Evolutionary conservation across 2,888 invertebrate genomes (phyloP), one percentile per base, ranked within the genome.

Genomic region (Folsomia candida): DNA sequence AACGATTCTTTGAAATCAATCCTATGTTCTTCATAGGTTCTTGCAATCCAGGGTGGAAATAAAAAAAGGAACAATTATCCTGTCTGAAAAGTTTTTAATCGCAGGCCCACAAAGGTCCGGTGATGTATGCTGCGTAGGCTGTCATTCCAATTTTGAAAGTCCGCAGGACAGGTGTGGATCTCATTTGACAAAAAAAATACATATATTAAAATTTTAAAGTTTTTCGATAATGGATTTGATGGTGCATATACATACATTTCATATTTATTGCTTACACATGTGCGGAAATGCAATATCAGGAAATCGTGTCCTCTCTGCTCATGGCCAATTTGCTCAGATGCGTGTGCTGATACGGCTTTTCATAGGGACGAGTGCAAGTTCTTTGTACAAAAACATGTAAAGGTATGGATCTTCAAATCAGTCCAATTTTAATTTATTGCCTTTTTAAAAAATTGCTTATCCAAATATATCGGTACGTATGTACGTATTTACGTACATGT

Each of bases 121-220:
- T 0, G 75, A 79, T 22, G 74, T 78, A 9, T 74, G 81, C 24
- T 81, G 81, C 60, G 76, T 81, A 28, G 80, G 81, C 0, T 81
- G 81, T 71, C 81, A 81, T 66, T 63, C 77, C 0, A 74, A 73
- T n/a, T 72, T 76, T 59, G 47, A 76, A 47, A 6, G 84, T 91
- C 1, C 85, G 85, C 63, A 74, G 58, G 69, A 74, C 72, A 73
- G 76, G 78, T 77, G 54, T 3, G 62, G 59, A 11, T 28, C 28
- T 11, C 14, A 62, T n/a, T n/a, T n/a, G n/a, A n/a, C n/a, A n/a
- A n/a, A n/a, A n/a, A n/a, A n/a, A n/a, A n/a, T n/a, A 47, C 47
- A 47, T 47, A 47, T 47, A 9, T 9, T 47, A 47, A 47, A 47
- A 47, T 11, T 47, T 47, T 47, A 47, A 18, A 47, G 57, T 57